Conservation (phyloP, 2,113 vertebrate species). For the Parus major region DNA sequence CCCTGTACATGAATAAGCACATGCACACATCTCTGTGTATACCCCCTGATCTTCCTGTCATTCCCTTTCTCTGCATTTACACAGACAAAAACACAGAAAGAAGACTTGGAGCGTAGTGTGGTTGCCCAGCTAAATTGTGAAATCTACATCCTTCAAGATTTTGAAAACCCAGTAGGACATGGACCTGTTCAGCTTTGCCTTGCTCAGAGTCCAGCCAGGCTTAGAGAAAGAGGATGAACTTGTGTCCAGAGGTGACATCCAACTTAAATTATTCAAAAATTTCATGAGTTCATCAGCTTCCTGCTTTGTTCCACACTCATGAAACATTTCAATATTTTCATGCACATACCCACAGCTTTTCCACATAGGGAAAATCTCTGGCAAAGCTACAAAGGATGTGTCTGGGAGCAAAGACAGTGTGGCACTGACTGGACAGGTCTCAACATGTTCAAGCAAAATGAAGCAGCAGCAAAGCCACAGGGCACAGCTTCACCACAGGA, state of each 20-base stretch:
- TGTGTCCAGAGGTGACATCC: neutral
- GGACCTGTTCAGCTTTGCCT: neutral
- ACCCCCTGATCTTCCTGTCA: neutral
- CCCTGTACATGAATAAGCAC: neutral
- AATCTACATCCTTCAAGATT: neutral
- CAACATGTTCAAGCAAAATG: neutral
- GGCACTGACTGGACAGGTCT: neutral
- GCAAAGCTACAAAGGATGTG: neutral
- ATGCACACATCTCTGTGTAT: accelerated
- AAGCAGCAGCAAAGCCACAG: neutral
- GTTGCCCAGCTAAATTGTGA: neutral
- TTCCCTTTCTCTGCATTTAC: neutral
- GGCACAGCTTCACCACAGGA: neutral
- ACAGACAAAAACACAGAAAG: neutral
- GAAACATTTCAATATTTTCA: neutral
- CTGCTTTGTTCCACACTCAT: neutral
- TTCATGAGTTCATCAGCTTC: neutral
- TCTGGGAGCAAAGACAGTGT: neutral
- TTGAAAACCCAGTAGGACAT: neutral
- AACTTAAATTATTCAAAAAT: neutral
- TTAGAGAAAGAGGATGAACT: neutral
- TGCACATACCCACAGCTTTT: neutral
- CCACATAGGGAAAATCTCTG: neutral
- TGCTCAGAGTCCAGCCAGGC: neutral
- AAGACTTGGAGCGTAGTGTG: neutral